Conservation (phyloP, 2,113 vertebrate genomes). For the Sprattus sprattus region DNA sequence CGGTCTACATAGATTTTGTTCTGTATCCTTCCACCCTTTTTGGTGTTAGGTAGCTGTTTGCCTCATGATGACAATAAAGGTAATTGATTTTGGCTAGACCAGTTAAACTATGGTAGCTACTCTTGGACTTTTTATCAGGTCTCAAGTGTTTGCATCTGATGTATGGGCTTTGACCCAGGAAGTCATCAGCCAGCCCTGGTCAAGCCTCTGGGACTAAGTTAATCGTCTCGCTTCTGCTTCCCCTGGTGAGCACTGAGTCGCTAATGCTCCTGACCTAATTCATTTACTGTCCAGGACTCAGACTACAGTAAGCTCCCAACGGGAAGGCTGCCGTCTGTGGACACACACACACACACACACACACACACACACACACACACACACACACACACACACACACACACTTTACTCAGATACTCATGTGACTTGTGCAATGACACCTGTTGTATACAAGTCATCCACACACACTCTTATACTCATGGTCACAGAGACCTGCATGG, state of each 20-base stretch:
- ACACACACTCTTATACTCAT: background rate
- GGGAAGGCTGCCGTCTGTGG: background rate
- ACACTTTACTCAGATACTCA: background rate
- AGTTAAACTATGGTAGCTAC: background rate
- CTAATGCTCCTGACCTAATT: constrained; percentile 7
- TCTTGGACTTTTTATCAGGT: background rate
- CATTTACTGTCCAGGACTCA: background rate
- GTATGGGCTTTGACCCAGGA: background rate
- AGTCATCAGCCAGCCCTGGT: background rate
- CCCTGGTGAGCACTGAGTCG: background rate
- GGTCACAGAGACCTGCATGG: background rate
- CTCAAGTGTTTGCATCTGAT: background rate
- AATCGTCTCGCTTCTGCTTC: background rate
- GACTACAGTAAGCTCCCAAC: background rate
- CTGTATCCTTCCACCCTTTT: too few relatives aligned
- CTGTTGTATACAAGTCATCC: background rate
- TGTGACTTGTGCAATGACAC: background rate
- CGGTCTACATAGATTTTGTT: too few relatives aligned
- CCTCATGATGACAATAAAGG: background rate
- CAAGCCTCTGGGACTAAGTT: background rate
- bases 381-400: background rate
- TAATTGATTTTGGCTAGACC: background rate
- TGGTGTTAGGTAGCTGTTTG: too few relatives aligned
- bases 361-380: background rate
- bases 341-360: background rate